These are phyloP conservation scores for Benthosema pterotum DNA, from an alignment of 2,797 vertebrate species.

Conservation along the genomic window DNA sequence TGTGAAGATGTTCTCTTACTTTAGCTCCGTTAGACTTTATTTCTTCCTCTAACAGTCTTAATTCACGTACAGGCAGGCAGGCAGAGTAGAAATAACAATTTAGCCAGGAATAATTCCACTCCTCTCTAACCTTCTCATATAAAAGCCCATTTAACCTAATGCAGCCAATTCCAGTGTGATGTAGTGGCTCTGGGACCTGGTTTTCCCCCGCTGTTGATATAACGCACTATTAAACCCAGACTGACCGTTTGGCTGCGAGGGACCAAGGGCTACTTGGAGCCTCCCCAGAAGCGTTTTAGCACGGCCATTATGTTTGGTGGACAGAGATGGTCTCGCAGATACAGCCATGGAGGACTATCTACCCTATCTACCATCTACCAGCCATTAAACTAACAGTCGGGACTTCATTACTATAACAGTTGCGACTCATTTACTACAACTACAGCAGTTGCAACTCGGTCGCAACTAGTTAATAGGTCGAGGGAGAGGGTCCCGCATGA, in stretches of 20 bases:
- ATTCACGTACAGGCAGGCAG: conserved; percentile 16
- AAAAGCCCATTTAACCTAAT: conserved; percentile 26
- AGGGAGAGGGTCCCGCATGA: no score
- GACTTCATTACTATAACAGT: no score
- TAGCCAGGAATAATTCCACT: neutral
- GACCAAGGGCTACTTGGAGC: conserved; percentile 6
- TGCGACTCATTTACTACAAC: no score
- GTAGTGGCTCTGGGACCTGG: conserved; percentile 27
- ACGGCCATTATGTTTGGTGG: conserved; percentile 28
- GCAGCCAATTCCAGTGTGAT: conserved; percentile 43
- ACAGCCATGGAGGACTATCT: no score
- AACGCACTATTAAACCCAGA: conserved; percentile 46
- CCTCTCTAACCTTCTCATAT: conserved; percentile 8
- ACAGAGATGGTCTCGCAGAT: conserved; percentile 10
- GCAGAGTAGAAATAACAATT: conserved; percentile 30
- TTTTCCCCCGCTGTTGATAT: conserved; percentile 37
- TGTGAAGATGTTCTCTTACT: neutral
- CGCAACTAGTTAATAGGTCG: no score
- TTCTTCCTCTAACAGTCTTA: conserved; percentile 16
- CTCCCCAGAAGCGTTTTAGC: conserved; percentile 39
- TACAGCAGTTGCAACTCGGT: no score
- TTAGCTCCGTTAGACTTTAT: neutral
- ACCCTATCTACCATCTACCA: no score
- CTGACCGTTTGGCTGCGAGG: conserved; percentile 37
- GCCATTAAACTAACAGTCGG: no score